A percentile compares a stretch with the other conserved stretches of the same genome.
Conservation (phyloP, 2,888 invertebrate genomes). For the Leucozona laternaria region DNA sequence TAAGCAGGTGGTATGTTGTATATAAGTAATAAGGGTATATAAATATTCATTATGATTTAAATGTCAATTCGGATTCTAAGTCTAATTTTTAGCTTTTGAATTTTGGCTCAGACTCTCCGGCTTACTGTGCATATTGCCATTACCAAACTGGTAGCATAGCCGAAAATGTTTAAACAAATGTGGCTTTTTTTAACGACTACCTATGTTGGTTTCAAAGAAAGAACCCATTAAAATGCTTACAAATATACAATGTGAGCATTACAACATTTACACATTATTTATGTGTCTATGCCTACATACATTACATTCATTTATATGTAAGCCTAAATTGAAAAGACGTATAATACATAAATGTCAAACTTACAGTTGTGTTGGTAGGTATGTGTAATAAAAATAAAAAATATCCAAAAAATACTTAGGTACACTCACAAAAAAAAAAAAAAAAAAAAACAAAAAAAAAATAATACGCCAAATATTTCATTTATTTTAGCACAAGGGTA, state of each 20-base stretch:
- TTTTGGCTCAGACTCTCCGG: neutral
- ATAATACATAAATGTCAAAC: constrained; percentile 31
- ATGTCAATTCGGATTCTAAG: too few relatives aligned
- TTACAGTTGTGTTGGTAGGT: neutral
- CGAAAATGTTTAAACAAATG: constrained; percentile 16
- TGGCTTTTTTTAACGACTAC: neutral
- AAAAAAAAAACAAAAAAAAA: constrained; percentile 5
- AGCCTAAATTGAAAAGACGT: constrained; percentile 22
- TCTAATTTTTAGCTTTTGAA: neutral
- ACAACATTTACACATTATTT: constrained; percentile 7
- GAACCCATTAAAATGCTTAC: constrained; percentile 66
- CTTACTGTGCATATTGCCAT: neutral
- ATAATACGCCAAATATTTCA: constrained; percentile 55
- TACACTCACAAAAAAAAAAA: neutral
- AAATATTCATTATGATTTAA: too few relatives aligned
- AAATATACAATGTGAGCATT: constrained; percentile 23
- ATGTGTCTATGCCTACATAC: neutral
- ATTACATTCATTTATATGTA: neutral
- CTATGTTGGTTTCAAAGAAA: neutral
- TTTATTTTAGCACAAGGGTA: constrained; percentile 53
- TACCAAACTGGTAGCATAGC: neutral
- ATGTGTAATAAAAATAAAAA: constrained; percentile 39
- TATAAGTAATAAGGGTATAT: too few relatives aligned
- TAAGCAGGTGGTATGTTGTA: too few relatives aligned
- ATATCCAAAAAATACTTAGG: constrained; percentile 11